Base-by-base conservation (phyloP, 2,888 invertebrate genomes). In the Ormyrus thymus region DNA sequence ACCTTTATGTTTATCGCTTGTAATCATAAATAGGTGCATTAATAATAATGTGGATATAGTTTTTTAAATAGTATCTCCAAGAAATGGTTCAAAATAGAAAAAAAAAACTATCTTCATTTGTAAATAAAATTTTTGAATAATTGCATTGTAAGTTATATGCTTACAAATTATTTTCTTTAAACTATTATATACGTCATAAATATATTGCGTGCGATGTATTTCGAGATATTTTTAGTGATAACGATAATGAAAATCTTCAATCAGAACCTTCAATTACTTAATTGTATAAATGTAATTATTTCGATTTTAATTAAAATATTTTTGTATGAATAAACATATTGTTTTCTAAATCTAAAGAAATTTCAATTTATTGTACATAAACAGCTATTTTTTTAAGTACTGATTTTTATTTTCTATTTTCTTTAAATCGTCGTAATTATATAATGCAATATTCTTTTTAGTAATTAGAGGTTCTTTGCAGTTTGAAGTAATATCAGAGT, bases 121-220 rank as follows among this genome's bases (percentile, higher is more conserved):
- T 77, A 77, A 53, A 77, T 77, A 72, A 66, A 72, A 50, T 59
- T 64, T 59, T 29, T 11, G 65, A 64, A 11, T 45, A 72, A 11
- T 72, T 46, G 4, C 10, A 58, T 13, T 56, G 9, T 53, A 56
- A 43, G 56, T 68, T 46, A 58, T n/a, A 78, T 64, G 43, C 58
- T 69, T 78, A 69, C 73, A 74, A 74, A 29, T 62, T 78, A 78
- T 78, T 78, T 74, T 78, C 78, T 74, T 78, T 73, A 74, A 62
- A 62, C 72, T 73, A 78, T 73, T 61, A 61, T 73, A 65, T 53
- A 29, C 29, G 64, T 69, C 51, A 53, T 70, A 65, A 51, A 29
- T 70, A 59, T 70, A 73, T 58, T 65, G 13, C 58, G 55, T 55
- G 61, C 46, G 72, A 78, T 56, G 13, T 64, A 0, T 29, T 29